A percentile compares a stretch with the other conserved stretches of the same genome.
Evolutionary conservation across 1,140 invertebrate genomes (phyloP).

Genomic region (Drosophila pruinosa): DNA sequence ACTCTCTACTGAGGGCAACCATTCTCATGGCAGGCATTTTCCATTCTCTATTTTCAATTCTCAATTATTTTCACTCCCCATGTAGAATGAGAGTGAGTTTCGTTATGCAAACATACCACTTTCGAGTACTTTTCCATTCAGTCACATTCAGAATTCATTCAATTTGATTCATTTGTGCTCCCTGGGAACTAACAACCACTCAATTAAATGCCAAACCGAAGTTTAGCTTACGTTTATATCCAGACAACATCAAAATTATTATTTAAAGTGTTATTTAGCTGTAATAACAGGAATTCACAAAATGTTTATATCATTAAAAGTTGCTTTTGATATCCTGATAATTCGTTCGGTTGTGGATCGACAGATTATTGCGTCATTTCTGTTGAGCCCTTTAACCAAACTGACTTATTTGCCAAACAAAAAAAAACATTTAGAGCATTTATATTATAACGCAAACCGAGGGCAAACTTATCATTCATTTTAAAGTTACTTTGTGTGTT

Average conservation of each 20-base stretch:
- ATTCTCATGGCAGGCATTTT: constrained; percentile 25
- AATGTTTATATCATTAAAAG: too few species aligned
- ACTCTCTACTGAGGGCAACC: not conserved
- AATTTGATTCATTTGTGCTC: not conserved
- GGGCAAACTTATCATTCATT: not conserved
- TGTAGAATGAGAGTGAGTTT: constrained; percentile 5
- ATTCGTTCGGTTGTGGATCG: too few species aligned
- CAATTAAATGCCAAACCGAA: not conserved
- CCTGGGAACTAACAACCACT: not conserved
- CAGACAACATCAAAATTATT: not conserved
- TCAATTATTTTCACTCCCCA: constrained; percentile 57
- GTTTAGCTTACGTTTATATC: not conserved
- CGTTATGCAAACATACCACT: constrained; percentile 12
- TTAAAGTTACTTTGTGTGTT: not conserved
- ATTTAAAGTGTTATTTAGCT: not conserved
- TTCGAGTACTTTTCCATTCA: not conserved
- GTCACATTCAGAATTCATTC: not conserved
- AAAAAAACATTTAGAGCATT: too few species aligned
- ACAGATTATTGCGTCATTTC: too few species aligned
- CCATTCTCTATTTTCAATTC: constrained; percentile 10
- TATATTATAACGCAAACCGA: too few species aligned
- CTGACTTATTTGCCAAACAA: too few species aligned
- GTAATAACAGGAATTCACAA: too few species aligned
- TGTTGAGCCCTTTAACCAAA: too few species aligned
- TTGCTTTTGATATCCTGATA: too few species aligned